phyloP scores from a whole-genome alignment of 1,140 invertebrate genomes.

The Akabosia matsudoensis region DNA sequence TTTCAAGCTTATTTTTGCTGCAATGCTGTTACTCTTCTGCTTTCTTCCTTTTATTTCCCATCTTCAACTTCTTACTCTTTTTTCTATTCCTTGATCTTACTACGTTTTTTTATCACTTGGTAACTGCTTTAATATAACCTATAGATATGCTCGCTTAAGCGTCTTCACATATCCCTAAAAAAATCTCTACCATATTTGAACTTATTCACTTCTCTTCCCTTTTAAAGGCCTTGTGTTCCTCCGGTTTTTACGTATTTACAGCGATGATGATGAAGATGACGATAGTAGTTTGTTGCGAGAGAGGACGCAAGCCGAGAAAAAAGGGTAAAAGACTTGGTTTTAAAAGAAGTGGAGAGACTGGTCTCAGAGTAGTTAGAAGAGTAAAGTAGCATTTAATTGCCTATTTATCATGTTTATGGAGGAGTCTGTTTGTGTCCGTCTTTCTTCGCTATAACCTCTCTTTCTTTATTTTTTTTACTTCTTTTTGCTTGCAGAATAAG shows the following conservation, averaged over 20 bases:
- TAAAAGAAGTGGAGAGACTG: neutral
- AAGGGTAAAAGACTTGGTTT: neutral
- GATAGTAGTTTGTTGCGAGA: neutral
- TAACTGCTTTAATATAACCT: slow-evolving; percentile 2
- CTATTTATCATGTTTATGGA: slow-evolving; percentile 23
- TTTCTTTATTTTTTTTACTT: neutral
- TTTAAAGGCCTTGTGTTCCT: neutral
- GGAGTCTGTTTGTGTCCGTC: neutral
- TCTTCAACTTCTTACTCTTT: neutral
- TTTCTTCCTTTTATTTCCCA: neutral
- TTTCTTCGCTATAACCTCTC: neutral
- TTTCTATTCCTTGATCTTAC: neutral
- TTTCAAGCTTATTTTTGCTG: neutral
- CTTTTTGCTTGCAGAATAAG: neutral
- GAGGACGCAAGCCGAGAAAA: neutral
- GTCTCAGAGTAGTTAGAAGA: slow-evolving; percentile 11
- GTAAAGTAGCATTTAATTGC: slow-evolving; percentile 25
- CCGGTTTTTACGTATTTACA: neutral
- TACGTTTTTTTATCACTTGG: neutral
- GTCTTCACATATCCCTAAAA: no score
- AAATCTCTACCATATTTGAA: neutral
- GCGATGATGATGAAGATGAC: neutral
- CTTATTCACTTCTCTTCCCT: neutral
- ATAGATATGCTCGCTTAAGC: no score
- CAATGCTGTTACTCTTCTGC: neutral